phyloP scores from a whole-genome alignment of 2,888 invertebrate species.

The Drosophila nigricruria region DNA sequence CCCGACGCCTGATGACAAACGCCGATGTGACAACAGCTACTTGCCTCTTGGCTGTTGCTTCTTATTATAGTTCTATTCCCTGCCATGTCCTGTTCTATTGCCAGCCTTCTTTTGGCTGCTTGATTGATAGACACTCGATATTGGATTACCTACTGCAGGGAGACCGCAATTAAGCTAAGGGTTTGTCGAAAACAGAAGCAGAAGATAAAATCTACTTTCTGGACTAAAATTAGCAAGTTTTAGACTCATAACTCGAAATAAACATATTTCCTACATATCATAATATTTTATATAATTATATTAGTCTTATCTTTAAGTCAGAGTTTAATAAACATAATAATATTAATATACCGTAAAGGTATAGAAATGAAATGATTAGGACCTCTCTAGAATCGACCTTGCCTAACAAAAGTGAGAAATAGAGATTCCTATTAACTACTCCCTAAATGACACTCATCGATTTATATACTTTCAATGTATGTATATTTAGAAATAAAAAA shows the following conservation, averaged over 20 bases:
- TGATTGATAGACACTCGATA: constrained; percentile 37
- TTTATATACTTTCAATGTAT: too few relatives aligned
- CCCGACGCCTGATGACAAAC: constrained; percentile 22
- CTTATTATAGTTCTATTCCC: not conserved
- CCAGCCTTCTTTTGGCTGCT: constrained; percentile 1
- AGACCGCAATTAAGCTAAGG: constrained; percentile 44
- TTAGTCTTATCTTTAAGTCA: too few relatives aligned
- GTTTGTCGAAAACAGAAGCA: constrained; percentile 31
- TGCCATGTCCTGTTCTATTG: not conserved
- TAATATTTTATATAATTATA: not conserved
- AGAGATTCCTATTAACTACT: too few relatives aligned
- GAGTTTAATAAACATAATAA: too few relatives aligned
- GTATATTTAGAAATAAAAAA: too few relatives aligned
- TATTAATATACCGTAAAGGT: too few relatives aligned
- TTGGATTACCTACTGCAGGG: constrained; percentile 37
- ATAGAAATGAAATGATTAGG: not conserved
- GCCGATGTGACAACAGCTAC: constrained; percentile 33
- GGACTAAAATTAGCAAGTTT: not conserved
- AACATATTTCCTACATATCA: constrained; percentile 1
- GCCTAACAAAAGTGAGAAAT: not conserved
- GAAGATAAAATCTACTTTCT: not conserved
- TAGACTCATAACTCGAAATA: constrained; percentile 16
- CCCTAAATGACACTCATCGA: too few relatives aligned
- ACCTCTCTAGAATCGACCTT: not conserved
- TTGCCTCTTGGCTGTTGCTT: constrained; percentile 28